Conservation (phyloP, 2,888 invertebrate species). For the Drosophila rubida region DNA sequence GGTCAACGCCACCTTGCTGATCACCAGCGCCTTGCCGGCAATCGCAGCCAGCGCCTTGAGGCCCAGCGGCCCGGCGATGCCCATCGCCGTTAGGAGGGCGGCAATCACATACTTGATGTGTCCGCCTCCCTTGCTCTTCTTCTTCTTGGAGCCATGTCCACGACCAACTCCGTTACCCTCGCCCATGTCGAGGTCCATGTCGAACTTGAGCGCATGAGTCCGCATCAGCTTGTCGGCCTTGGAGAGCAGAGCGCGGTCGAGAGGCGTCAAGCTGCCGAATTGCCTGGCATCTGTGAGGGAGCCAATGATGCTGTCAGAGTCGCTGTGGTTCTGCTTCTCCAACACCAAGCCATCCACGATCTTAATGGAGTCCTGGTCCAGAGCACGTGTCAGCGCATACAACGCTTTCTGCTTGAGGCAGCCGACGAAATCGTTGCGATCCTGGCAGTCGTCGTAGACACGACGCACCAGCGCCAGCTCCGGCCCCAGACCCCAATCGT, state of each 20-base stretch:
- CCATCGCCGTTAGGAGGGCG: conserved; percentile 88
- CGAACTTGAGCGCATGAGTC: conserved; percentile 88
- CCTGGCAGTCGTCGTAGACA: conserved; percentile 88
- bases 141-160: conserved; percentile 84
- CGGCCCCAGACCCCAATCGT: conserved; percentile 82
- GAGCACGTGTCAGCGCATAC: conserved; percentile 87
- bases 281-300: conserved; percentile 87
- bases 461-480: conserved; percentile 87
- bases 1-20: conserved; percentile 90
- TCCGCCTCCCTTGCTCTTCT: conserved; percentile 84
- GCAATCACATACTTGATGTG: conserved; percentile 86
- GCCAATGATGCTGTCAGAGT: conserved; percentile 82
- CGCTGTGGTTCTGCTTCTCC: conserved; percentile 87
- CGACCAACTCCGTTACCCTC: conserved; percentile 57
- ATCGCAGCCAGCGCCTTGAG: conserved; percentile 89
- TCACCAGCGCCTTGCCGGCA: conserved; percentile 90
- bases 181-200: conserved; percentile 83
- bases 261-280: conserved; percentile 86
- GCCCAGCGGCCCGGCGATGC: conserved; percentile 89
- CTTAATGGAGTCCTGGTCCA: conserved; percentile 88
- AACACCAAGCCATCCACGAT: conserved; percentile 87
- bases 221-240: conserved; percentile 87
- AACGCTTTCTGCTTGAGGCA: conserved; percentile 88
- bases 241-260: conserved; percentile 85
- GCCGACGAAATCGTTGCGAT: conserved; percentile 87